Percentiles rank a stretch among this genome's conserved stretches.
Conservation (phyloP, 2,888 invertebrate genomes). For the Parnassius orleans region DNA sequence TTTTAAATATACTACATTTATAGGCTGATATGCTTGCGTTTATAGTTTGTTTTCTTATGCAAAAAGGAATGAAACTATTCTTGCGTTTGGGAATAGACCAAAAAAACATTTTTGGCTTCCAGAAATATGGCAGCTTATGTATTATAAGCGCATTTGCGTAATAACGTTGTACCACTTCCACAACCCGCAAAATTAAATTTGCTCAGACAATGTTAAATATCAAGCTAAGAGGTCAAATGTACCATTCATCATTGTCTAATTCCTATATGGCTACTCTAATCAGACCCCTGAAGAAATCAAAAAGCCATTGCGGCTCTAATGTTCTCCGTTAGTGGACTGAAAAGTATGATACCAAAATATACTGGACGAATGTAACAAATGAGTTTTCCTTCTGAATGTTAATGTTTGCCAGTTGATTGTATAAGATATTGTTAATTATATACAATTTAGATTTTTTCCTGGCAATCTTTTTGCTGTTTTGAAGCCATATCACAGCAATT, state of each 20-base stretch:
- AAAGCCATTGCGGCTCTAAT: background rate
- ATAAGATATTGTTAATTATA: slow-evolving; percentile 14
- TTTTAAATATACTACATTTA: too few relatives aligned
- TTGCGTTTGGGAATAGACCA: too few relatives aligned
- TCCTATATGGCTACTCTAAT: slow-evolving; percentile 13
- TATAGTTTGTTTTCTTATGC: too few relatives aligned
- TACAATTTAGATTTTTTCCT: slow-evolving; percentile 1
- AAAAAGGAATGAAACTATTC: too few relatives aligned
- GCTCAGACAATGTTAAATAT: slow-evolving; percentile 12
- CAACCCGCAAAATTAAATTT: slow-evolving; percentile 21
- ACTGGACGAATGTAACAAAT: slow-evolving; percentile 9
- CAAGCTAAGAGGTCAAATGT: slow-evolving; percentile 21
- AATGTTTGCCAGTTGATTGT: background rate
- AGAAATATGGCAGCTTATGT: slow-evolving; percentile 2
- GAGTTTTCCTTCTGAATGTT: slow-evolving; percentile 6
- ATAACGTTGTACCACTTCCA: slow-evolving; percentile 9
- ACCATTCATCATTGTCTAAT: slow-evolving; percentile 23
- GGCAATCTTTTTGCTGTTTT: background rate
- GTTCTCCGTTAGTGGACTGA: background rate
- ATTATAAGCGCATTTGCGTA: slow-evolving; percentile 6
- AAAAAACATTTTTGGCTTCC: slow-evolving; percentile 3
- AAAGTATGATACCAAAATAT: slow-evolving; percentile 7
- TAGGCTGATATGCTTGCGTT: too few relatives aligned
- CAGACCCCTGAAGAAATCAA: slow-evolving; percentile 14
- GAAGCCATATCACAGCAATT: background rate